Evolutionary conservation across 2,113 vertebrate genomes (phyloP).

Genomic region (Ptilonorhynchus violaceus): DNA sequence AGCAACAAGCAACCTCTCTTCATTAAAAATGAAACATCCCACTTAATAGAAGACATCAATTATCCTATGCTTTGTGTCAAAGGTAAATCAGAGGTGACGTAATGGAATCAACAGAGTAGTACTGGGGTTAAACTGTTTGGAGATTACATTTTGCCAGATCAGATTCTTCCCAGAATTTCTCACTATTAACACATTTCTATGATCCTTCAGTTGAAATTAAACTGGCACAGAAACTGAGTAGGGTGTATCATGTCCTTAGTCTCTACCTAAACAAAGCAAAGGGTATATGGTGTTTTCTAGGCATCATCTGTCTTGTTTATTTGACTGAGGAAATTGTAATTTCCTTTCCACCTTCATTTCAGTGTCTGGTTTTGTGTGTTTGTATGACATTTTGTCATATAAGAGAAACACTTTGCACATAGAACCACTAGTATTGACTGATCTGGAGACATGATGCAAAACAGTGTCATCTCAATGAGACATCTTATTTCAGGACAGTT

Average conservation of each 20-base stretch:
- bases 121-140: not conserved
- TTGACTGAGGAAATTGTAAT: not conserved
- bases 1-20: not conserved
- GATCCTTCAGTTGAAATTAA: not conserved
- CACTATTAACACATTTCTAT: not conserved
- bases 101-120: not conserved
- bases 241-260: not conserved
- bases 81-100: not conserved
- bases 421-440: not conserved
- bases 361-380: not conserved
- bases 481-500: not conserved
- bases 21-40: conserved; percentile 1
- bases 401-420: not conserved
- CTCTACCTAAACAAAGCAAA: not conserved
- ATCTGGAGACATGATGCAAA: not conserved
- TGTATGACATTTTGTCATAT: not conserved
- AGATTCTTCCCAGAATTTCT: not conserved
- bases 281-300: not conserved
- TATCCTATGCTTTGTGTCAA: not conserved
- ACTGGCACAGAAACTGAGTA: not conserved
- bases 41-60: not conserved
- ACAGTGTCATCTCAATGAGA: not conserved
- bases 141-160: not conserved
- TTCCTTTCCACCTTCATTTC: not conserved
- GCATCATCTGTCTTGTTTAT: not conserved